These are phyloP conservation scores for Siniperca scherzeri DNA, from an alignment of 2,797 vertebrate species.

Conservation along the genomic window DNA sequence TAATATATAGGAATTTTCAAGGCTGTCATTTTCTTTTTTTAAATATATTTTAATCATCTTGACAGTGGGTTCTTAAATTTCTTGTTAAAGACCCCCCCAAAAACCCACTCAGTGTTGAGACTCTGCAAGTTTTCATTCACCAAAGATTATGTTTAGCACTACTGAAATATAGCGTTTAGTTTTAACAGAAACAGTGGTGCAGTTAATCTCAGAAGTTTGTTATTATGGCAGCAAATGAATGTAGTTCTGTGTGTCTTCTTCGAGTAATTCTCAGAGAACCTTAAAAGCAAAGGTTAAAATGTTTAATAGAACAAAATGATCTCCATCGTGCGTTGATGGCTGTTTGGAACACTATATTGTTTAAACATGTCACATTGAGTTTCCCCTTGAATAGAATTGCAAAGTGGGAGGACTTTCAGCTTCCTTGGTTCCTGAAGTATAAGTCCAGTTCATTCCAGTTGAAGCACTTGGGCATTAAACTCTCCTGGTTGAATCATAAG, in stretches of 20 bases:
- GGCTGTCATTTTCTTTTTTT: conserved; percentile 9
- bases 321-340: background rate
- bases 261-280: background rate
- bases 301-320: background rate
- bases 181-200: background rate
- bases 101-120: background rate
- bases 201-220: background rate
- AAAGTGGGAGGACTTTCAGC: background rate
- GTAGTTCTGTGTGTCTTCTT: background rate
- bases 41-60: conserved; percentile 31
- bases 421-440: background rate
- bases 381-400: background rate
- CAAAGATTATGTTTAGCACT: background rate
- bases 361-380: background rate
- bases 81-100: background rate
- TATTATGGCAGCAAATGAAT: background rate
- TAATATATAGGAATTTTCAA: conserved; percentile 21
- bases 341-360: background rate
- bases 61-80: background rate
- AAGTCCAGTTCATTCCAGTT: background rate
- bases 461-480: background rate
- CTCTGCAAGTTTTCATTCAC: background rate
- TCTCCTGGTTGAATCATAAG: background rate
- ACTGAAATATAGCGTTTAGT: background rate
- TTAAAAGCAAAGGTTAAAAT: background rate